Evolutionary conservation across 2,888 invertebrate species (phyloP), one percentile per base, ranked within the genome.

Genomic region (Leptinotarsa peninsularis): DNA sequence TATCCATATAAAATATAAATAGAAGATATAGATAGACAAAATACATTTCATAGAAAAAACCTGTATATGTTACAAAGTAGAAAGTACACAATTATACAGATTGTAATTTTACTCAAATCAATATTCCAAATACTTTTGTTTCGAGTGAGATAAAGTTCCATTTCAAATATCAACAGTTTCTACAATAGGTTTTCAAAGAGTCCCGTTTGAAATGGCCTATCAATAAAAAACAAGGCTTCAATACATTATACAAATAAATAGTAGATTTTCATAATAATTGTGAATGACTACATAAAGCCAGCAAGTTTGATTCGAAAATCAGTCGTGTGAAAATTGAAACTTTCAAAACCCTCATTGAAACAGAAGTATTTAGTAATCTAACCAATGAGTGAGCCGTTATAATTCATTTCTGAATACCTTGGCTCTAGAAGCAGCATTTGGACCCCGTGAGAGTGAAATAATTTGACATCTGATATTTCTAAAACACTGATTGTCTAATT

Each of bases 1-100:
- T 70, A 81, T 81, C 54, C 75, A 72, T 79, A 78, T 71, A 80
- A 78, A 81, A 80, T 76, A 76, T 76, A 69, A 75, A 75, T 73
- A 79, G 76, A 76, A 77, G 74, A 77, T 76, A 75, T 78, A 74
- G 56, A 72, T 72, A 79, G 63, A 75, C 71, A 80, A 79, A 77
- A 78, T 74, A 81, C 76, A 77, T 72, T 76, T 73, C 72, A 66
- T 77, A 73, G 67, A 73, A 63, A 78, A 72, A 71, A 71, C 23
- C 27, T 49, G 63, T 43, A 71, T 49, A 66, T 27, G 18, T 21
- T 69, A 23, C 50, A 66, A 69, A 18, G 33, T 43, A 50, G 17
- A 52, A 69, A 71, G 71, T 73, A 68, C 69, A 76, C 71, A 75
- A 27, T 33, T 58, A 69, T 63, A 72, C 49, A 49, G 56, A 56